These are phyloP conservation scores for Pseudococcus longispinus DNA, from an alignment of 2,888 invertebrate genomes.

Conservation along the genomic window DNA sequence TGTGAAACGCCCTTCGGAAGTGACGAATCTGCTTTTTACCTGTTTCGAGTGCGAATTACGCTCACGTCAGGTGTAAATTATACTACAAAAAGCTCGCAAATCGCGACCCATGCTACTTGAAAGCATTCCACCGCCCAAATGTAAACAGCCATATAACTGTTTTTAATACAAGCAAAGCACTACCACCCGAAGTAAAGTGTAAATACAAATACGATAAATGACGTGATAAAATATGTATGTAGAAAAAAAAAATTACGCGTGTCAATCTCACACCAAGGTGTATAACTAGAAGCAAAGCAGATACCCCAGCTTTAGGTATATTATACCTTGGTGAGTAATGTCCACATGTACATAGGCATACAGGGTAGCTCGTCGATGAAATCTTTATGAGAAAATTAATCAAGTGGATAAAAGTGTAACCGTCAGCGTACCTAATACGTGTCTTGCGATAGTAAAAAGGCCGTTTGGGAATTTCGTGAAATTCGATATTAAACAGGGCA, in stretches of 20 bases:
- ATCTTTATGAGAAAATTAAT: conserved; percentile 18
- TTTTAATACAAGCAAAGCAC: neutral
- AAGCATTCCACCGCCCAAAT: neutral
- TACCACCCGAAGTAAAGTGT: neutral
- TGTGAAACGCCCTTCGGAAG: conserved; percentile 26
- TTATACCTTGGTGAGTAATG: neutral
- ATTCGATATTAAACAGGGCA: neutral
- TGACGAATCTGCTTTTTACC: neutral
- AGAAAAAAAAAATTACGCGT: neutral
- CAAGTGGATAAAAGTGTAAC: conserved; percentile 17
- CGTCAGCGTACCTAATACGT: neutral
- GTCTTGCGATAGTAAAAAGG: conserved; percentile 2
- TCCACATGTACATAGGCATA: neutral
- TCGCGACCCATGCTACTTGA: neutral
- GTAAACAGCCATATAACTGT: neutral
- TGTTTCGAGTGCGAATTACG: neutral
- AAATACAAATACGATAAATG: neutral
- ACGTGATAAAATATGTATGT: neutral
- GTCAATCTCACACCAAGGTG: neutral
- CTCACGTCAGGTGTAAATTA: neutral
- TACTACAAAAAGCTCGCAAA: neutral
- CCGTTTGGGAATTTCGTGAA: conserved; percentile 12
- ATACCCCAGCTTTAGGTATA: neutral
- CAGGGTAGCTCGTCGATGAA: neutral
- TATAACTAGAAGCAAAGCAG: no score